These are phyloP conservation scores for Patella pellucida DNA, from an alignment of 2,888 invertebrate genomes.

Conservation along the genomic window DNA sequence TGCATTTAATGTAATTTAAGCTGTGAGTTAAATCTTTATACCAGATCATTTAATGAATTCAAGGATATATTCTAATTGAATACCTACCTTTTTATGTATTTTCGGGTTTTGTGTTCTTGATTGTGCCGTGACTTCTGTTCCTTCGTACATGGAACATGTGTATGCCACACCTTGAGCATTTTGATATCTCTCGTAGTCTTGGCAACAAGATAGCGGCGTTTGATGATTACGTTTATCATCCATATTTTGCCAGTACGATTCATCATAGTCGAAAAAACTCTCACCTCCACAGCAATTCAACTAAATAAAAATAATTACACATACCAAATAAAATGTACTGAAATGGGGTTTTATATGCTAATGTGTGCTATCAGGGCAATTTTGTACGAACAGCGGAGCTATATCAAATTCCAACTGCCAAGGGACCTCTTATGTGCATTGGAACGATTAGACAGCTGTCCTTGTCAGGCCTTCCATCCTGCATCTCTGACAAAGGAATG, in stretches of 20 bases:
- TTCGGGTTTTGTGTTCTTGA: slow-evolving; percentile 23
- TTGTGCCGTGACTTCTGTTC: slow-evolving; percentile 15
- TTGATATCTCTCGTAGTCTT: slow-evolving; percentile 48
- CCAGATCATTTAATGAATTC: too few species aligned
- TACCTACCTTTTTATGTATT: slow-evolving; percentile 36
- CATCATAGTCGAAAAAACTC: slow-evolving; percentile 48
- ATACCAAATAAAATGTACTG: too few species aligned
- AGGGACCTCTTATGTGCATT: too few species aligned
- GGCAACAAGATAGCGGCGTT: slow-evolving; percentile 58
- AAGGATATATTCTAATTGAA: not conserved
- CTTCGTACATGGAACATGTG: slow-evolving; percentile 42
- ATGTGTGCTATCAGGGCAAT: too few species aligned
- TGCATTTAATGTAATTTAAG: too few species aligned
- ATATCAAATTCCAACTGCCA: too few species aligned
- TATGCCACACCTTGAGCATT: slow-evolving; percentile 30
- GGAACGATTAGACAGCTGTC: too few species aligned
- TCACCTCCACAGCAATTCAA: slow-evolving; percentile 59
- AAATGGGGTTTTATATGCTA: too few species aligned
- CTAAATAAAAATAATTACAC: slow-evolving; percentile 38
- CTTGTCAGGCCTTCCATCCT: too few species aligned
- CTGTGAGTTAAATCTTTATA: too few species aligned
- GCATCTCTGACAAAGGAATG: too few species aligned
- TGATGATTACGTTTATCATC: slow-evolving; percentile 23
- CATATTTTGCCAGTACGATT: slow-evolving; percentile 46
- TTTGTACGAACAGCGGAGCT: too few species aligned